Evolutionary conservation across 2,888 invertebrate genomes (phyloP), one percentile per base, ranked within the genome.

Genomic region (Drosophila conformis): DNA sequence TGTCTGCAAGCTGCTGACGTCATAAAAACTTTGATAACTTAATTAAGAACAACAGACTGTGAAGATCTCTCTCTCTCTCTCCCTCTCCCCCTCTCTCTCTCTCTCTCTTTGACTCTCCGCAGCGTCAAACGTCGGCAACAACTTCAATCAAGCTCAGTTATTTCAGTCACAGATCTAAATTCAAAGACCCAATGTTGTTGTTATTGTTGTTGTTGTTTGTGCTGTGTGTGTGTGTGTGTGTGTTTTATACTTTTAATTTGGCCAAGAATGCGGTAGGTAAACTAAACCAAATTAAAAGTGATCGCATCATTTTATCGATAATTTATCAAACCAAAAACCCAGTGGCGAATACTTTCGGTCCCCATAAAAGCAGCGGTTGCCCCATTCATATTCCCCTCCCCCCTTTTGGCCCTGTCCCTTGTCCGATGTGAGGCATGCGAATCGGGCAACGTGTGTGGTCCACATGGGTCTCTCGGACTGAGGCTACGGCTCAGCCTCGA

Each of bases 211-310:
- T 40, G 10, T 6, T n/a, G 35, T 13, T 36, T 6, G 15, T 36
- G 36, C 31, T 31, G 25, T 27, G 53, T 62, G 18, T 31, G 31
- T 35, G 29, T 68, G 51, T 49, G 42, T 56, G 52, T 79, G 70
- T 72, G 61, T 73, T 60, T 69, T 69, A 75, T 70, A 77, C 69
- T 74, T 71, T 76, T 73, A 74, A 74, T 84, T 83, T 84, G 76
- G 83, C 80, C 74, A 83, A 82, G 87, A 87, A 84, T 89, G 91
- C 89, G 89, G 91, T 90, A 86, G 87, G 91, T 90, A 88, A 87
- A 80, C 73, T 87, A 87, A 86, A 77, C 87, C 82, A 83, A 88
- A 88, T 88, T 90, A 88, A 86, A 87, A 86, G 82, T 79, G 90
- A 90, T 90, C 87, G 89, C 87, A 89, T 84, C 87, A 78, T 86